Percentiles rank a stretch among this genome's conserved stretches.
Evolutionary conservation across 1,140 invertebrate genomes (phyloP).

Genomic region (Theocolax elegans): DNA sequence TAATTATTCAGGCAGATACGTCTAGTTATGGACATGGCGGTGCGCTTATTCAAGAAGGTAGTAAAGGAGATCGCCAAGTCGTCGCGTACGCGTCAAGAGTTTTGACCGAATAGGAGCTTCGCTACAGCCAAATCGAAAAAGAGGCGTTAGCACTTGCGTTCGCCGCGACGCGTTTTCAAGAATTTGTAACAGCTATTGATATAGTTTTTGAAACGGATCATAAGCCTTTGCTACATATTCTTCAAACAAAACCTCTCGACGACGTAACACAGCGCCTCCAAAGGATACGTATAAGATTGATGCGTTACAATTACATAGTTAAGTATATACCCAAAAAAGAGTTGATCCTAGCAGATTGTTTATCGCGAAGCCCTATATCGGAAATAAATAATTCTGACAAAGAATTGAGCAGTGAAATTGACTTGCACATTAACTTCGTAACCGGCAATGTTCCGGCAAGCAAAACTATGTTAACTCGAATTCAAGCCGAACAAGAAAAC

Average conservation of each 20-base stretch:
- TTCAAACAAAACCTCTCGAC: conserved; percentile 51
- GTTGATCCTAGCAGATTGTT: conserved; percentile 53
- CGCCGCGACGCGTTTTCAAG: conserved; percentile 54
- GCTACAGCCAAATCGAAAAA: too few species aligned
- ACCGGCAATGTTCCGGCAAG: too few species aligned
- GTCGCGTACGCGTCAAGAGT: conserved; percentile 60
- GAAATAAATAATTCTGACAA: too few species aligned
- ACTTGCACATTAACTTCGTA: too few species aligned
- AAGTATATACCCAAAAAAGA: conserved; percentile 52
- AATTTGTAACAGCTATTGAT: conserved; percentile 48
- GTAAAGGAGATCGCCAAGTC: conserved; percentile 34
- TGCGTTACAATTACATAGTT: conserved; percentile 54
- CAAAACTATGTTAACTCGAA: too few species aligned
- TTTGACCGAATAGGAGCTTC: conserved; percentile 53
- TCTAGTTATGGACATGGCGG: conserved; percentile 38
- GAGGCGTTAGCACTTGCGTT: conserved; percentile 56
- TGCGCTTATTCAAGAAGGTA: conserved; percentile 33
- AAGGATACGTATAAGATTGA: conserved; percentile 54
- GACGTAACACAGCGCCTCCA: conserved; percentile 59
- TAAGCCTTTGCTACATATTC: conserved; percentile 46
- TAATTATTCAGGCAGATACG: conserved; percentile 31
- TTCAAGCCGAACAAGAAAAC: too few species aligned
- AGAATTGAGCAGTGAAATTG: too few species aligned
- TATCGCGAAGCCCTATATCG: conserved; percentile 45
- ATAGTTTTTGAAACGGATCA: conserved; percentile 55